Evolutionary conservation across 2,888 invertebrate genomes (phyloP), one percentile per base, ranked within the genome.

Genomic region (Deroplatys truncata): DNA sequence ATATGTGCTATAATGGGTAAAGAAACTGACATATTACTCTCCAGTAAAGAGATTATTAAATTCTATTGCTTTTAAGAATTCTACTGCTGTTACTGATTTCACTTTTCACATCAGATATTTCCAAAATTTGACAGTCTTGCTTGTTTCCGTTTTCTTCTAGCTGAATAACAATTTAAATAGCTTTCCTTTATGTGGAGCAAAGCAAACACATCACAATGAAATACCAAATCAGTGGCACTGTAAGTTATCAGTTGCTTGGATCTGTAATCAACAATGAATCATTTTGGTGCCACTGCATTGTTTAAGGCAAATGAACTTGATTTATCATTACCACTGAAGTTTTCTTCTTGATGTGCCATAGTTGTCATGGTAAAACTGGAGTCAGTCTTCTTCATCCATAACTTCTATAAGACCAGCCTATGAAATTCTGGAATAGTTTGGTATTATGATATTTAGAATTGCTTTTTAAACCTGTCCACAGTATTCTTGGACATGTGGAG

Each of bases 351-450:
- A 87, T 83, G 86, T 87, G 43, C 83, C n/a, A 83, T 87, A 7
- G 83, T 28, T 28, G n/a, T 83, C 86, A 82, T 31, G 31, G 82
- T 25, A 25, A 86, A 16, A 56, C 43, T 88, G 84, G 84, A 82
- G 87, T 82, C 87, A 31, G 31, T 87, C 83, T 83, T 29, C n/a
- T 83, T 83, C 82, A 82, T 87, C 87, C 87, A 87, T 9, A 88
- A 83, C 28, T 88, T 84, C 84, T 88, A 28, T 89, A 89, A 89
- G 89, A 84, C 89, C 89, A 86, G 86, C 83, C 86, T 87, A 89
- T 49, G 56, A 86, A 89, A 28, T 84, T 72, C n/a, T 86, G 56
- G 56, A 86, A 84, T 43, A 89, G 35, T 72, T 89, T 49, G 84
- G 35, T 56, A 84, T 84, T n/a, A 31, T 28, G 49, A 28, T 89